Evolutionary conservation across 2,888 invertebrate species (phyloP).

Genomic region (Mycogona germanica): DNA sequence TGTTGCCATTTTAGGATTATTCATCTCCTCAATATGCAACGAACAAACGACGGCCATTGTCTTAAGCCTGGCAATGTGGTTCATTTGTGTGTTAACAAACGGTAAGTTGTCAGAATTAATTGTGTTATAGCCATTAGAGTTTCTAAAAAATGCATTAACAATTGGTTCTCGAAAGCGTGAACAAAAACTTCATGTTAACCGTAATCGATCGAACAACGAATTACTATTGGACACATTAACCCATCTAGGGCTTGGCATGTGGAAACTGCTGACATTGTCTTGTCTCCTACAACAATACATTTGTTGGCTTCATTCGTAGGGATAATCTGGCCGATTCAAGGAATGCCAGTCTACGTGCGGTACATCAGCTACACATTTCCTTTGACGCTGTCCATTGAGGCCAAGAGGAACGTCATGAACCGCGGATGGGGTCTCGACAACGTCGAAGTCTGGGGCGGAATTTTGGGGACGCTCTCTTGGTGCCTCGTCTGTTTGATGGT

Average conservation of each 20-base stretch:
- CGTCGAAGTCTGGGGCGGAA: too few species aligned
- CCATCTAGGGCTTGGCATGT: too few species aligned
- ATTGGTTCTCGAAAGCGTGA: neutral
- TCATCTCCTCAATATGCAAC: conserved; percentile 5
- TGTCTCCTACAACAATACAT: too few species aligned
- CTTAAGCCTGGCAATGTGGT: conserved; percentile 7
- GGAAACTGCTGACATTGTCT: too few species aligned
- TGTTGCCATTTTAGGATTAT: conserved; percentile 6
- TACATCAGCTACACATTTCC: conserved; percentile 48
- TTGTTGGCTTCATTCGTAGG: conserved; percentile 40
- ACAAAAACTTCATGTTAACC: too few species aligned
- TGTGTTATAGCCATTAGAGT: neutral
- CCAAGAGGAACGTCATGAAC: conserved; percentile 59
- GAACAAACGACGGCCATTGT: conserved; percentile 11
- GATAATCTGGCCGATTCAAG: conserved; percentile 93
- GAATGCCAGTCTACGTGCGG: conserved; percentile 74
- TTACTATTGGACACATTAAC: too few species aligned
- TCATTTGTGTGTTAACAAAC: conserved; percentile 4
- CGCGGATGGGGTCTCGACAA: conserved; percentile 63
- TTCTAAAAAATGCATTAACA: conserved; percentile 1
- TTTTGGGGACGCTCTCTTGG: too few species aligned
- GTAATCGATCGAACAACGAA: too few species aligned
- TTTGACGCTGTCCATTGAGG: conserved; percentile 62
- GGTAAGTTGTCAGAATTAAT: neutral
- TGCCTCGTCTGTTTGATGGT: too few species aligned